Evolutionary conservation across 1,140 invertebrate species (phyloP), one percentile per base, ranked within the genome.

Genomic region (Thaumatotibia leucotreta): DNA sequence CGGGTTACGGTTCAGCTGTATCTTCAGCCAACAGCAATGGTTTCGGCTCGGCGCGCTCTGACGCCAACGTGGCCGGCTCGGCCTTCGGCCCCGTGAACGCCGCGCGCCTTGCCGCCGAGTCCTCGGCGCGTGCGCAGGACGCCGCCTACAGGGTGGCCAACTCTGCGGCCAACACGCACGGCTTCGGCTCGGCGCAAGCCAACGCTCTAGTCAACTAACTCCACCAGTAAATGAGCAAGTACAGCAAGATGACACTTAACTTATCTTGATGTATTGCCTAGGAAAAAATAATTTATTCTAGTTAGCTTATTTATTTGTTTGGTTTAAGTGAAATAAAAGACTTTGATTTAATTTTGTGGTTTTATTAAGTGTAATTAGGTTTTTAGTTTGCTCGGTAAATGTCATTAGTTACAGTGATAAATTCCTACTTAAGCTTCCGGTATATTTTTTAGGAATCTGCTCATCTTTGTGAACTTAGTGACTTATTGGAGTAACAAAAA

Each of bases 211-310:
- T 65, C 35, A 62, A 69, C n/a, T 83, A 75, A 77, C 52, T 32
- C 33, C 3, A 39, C 9, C 10, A n/a, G n/a, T n/a, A 3, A 39
- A 9, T 58, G 24, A 76, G 82, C 86, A 86, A 84, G 67, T 68
- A 86, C 75, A 80, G 77, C 75, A 88, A 84, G 84, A 88, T 77
- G 86, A 86, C 86, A 49, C n/a, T 67, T 70, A 75, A 84, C 84
- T 88, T 88, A 80, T 88, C 86, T 86, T 86, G 77, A 70, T 84
- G 82, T 86, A 39, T 39, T 39, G 33, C 33, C 9, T 11, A 39
- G 9, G 10, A n/a, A 39, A 5, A 39, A 11, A 11, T 39, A 39
- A 39, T 39, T 39, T 39, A 39, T 39, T 39, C 2, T 39, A 39
- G 33, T 39, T 39, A 39, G 14, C 9, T 10, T 39, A 39, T 39